Conservation (phyloP, 2,888 invertebrate genomes). For the Dryocosmus kuriphilus region DNA sequence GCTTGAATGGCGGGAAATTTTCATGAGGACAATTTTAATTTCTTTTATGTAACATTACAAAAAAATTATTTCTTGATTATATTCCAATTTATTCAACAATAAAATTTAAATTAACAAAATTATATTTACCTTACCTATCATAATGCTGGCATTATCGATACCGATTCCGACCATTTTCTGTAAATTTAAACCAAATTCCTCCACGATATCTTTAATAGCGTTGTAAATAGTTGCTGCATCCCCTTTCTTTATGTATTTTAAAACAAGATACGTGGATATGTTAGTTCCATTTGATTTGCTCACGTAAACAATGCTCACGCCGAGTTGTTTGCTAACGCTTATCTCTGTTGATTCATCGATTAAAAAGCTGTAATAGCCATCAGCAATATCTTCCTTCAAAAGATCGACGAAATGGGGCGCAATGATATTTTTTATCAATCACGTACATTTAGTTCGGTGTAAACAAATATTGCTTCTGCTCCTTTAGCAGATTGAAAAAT, state of each 20-base stretch:
- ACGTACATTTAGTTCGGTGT: neutral
- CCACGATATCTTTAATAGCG: neutral
- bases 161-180: neutral
- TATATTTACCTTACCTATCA: neutral
- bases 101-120: too few species aligned
- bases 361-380: neutral
- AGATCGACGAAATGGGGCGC: neutral
- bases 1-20: too few species aligned
- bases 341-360: neutral
- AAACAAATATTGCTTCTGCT: neutral
- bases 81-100: too few species aligned
- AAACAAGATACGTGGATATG: neutral
- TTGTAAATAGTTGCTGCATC: neutral
- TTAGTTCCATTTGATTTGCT: too few species aligned
- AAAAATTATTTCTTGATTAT: too few species aligned
- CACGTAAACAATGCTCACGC: neutral
- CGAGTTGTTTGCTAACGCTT: neutral
- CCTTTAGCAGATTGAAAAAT: neutral
- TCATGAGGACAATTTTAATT: too few species aligned
- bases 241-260: neutral
- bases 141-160: neutral
- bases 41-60: too few species aligned
- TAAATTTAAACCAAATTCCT: neutral
- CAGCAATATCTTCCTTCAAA: neutral
- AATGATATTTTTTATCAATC: neutral